Evolutionary conservation across 2,888 invertebrate species (phyloP), one percentile per base, ranked within the genome.

Genomic region (Hydraecia micacea): DNA sequence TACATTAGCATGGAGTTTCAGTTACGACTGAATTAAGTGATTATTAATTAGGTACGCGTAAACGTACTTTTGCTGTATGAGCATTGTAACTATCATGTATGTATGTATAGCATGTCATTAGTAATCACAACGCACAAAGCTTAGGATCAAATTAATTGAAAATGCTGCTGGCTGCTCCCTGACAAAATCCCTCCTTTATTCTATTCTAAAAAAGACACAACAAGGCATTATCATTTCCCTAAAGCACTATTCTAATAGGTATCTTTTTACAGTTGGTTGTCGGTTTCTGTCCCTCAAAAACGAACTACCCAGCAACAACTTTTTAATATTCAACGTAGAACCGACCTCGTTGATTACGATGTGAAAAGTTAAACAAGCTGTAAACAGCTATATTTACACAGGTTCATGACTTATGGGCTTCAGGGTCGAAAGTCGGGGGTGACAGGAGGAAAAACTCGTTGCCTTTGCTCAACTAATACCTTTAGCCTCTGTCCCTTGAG

Each of bases 291-390:
- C 18, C 25, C 8, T 2, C 28, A 81, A 60, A 67, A 62, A 28
- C 36, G 0, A n/a, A 49, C 21, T 42, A 60, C 42, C 15, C 25
- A 65, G 49, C 46, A n/a, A 63, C 18, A 68, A 79, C 58, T 49
- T 65, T 55, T 81, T 62, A 85, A 73, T 80, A 80, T 75, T 65
- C 62, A 71, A 67, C 52, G 32, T 71, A 58, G 68, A 81, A 55
- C 28, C 21, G 4, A 58, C 42, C 66, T 70, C 46, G 62, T 76
- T 72, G 63, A 71, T 83, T n/a, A 65, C 69, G 67, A 49, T 36
- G 58, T 86, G 63, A 52, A 75, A 84, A 85, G 80, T 85, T 75
- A 72, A 74, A 86, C 68, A 73, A 66, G 52, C 79, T 80, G 63
- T 75, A 66, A 60, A 69, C 66, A 39, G 58, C 32, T 77, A 18